Evolutionary conservation across 2,797 vertebrate species (phyloP), one percentile per base, ranked within the genome.

Genomic region (Eospalax fontanierii): DNA sequence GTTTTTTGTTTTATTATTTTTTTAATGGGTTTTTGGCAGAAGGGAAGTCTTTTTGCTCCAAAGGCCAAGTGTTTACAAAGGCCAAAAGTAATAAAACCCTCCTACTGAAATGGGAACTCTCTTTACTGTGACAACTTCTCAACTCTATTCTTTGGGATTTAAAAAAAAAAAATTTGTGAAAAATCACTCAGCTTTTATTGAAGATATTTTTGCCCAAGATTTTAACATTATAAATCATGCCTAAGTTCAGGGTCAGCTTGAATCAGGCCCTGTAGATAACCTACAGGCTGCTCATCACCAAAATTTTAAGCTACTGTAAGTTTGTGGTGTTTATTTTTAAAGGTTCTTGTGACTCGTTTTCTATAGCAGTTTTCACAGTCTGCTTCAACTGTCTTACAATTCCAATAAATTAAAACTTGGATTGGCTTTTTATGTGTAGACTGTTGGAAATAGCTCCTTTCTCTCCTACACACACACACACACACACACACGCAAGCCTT

Each of bases 21-120:
- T 93, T 93, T 82, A 79, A 22, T 96, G 96, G 74, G 86, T 97
- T 95, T 83, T 97, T 59, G 85, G 97, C 96, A 96, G 95, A 87
- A 96, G 91, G 95, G 75, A 96, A 97, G 96, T 95, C 87, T 66
- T 95, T 93, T 85, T 57, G 35, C 92, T 96, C 71, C 81, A 82
- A 95, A 97, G 91, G 11, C 63, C 40, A 87, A 87, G 95, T 81
- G 54, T 93, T 28, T 89, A 93, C 75, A 95, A 65, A 96, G 75
- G 30, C 28, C 19, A 16, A 61, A 95, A 87, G 57, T 68, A 16
- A 35, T 78, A 92, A 75, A 38, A 16, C 8, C 50, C 75, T 76
- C 79, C 63, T 43, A 63, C 9, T 75, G 74, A 59, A 38, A 22
- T 70, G 57, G 92, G 66, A 74, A 88, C 76, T 66, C 74, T 76